phyloP scores from a whole-genome alignment of 2,113 vertebrate genomes.

The Larimichthys polyactis region DNA sequence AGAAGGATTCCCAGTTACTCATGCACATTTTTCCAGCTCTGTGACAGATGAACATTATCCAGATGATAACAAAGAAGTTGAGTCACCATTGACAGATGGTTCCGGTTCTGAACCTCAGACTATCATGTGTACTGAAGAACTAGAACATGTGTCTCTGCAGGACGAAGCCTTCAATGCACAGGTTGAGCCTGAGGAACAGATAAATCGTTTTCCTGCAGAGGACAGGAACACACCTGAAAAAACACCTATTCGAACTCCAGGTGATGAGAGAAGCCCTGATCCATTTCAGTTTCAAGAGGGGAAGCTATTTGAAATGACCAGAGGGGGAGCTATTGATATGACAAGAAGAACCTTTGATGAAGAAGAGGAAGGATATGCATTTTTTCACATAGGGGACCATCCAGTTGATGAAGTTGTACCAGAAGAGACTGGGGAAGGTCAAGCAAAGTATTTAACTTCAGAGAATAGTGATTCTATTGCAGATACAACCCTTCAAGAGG shows the following conservation, averaged over 20 bases:
- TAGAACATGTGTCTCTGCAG: conserved; percentile 13
- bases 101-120: conserved; percentile 2
- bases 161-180: conserved; percentile 81
- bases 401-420: conserved; percentile 57
- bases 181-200: conserved; percentile 87
- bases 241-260: conserved; percentile 85
- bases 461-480: conserved; percentile 22
- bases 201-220: conserved; percentile 84
- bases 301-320: conserved; percentile 99
- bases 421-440: conserved; percentile 35
- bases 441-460: conserved; percentile 20
- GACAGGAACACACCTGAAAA: conserved; percentile 87
- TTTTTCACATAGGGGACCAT: conserved; percentile 90
- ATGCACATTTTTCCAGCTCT: conserved; percentile 9
- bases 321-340: conserved; percentile 98
- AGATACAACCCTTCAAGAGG: conserved; percentile 32
- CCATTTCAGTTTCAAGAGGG: conserved; percentile 97
- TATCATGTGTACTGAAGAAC: conserved; percentile 11
- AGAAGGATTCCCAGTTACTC: conserved; percentile 4
- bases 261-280: conserved; percentile 87
- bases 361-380: conserved; percentile 86
- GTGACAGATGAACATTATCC: conserved; percentile 22
- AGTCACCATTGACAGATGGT: neutral
- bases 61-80: conserved; percentile 17
- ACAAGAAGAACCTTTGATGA: conserved; percentile 91